Conservation (phyloP, 2,797 vertebrate genomes). For the Xiphophorus birchmanni region DNA sequence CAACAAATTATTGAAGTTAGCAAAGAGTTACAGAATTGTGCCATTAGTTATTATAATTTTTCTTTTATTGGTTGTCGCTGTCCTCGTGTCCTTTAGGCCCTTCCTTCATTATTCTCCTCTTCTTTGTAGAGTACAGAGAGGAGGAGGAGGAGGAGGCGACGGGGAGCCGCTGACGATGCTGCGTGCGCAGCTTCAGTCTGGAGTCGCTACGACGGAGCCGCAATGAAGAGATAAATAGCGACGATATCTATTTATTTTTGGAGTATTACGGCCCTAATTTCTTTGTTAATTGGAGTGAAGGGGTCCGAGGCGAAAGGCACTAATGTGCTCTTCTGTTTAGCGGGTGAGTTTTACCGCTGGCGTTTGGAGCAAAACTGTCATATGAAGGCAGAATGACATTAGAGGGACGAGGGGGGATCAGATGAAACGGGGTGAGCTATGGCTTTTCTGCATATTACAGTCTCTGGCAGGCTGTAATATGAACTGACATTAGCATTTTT, state of each 20-base stretch:
- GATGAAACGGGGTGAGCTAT: slow-evolving; percentile 42
- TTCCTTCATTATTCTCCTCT: neutral
- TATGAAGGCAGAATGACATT: slow-evolving; percentile 38
- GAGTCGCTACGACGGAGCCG: slow-evolving; percentile 55
- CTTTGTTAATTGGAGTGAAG: neutral
- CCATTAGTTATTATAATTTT: neutral
- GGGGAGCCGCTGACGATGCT: slow-evolving; percentile 43
- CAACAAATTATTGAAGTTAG: neutral
- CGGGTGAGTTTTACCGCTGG: slow-evolving; percentile 49
- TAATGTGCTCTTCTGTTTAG: neutral
- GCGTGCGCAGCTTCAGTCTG: slow-evolving; percentile 79
- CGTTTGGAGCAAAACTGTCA: slow-evolving; percentile 1
- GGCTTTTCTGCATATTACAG: slow-evolving; percentile 1
- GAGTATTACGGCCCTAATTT: neutral
- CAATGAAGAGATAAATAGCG: slow-evolving; percentile 68
- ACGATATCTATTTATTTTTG: slow-evolving; percentile 42
- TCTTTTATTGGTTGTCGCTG: neutral
- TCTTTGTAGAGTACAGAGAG: neutral
- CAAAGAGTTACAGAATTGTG: neutral
- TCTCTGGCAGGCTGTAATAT: neutral
- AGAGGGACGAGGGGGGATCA: slow-evolving; percentile 16
- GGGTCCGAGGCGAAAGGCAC: neutral
- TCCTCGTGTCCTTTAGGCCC: neutral
- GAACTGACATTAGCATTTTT: neutral
- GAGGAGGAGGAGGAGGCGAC: neutral